Conservation (phyloP, 1,140 invertebrate species). For the Nasonia vitripennis region DNA sequence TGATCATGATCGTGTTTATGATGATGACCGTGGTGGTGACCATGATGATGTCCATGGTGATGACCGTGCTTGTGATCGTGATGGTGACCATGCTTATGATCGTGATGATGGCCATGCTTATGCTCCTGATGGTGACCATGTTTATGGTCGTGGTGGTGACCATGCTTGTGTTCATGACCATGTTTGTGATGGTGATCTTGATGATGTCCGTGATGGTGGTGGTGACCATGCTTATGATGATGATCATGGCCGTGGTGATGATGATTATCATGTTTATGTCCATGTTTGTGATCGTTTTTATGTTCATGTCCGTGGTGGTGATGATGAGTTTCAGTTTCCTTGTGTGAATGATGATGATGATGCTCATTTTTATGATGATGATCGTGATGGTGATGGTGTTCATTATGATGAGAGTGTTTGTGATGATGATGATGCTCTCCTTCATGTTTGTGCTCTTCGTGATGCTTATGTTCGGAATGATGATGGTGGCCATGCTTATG, state of each 20-base stretch:
- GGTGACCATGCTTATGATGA: conserved; percentile 35
- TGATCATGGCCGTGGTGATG: conserved; percentile 42
- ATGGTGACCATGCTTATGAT: conserved; percentile 34
- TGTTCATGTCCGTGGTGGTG: conserved; percentile 50
- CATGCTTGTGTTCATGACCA: conserved; percentile 39
- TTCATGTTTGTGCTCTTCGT: conserved; percentile 49
- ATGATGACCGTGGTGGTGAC: conserved; percentile 42
- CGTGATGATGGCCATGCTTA: conserved; percentile 42
- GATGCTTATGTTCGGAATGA: conserved; percentile 48
- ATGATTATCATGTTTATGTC: conserved; percentile 42
- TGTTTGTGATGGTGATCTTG: conserved; percentile 44
- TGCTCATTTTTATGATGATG: conserved; percentile 50
- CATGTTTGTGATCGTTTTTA: conserved; percentile 49
- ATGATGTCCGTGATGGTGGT: conserved; percentile 37
- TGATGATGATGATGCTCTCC: conserved; percentile 51
- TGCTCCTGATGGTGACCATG: conserved; percentile 44
- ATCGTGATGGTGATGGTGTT: conserved; percentile 51
- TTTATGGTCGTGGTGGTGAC: conserved; percentile 38
- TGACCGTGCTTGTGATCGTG: conserved; percentile 43
- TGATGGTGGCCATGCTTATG: conserved; percentile 49
- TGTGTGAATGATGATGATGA: conserved; percentile 47
- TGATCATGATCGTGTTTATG: conserved; percentile 42
- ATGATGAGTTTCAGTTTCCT: conserved; percentile 48
- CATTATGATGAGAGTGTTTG: conserved; percentile 44
- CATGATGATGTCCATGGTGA: conserved; percentile 31